Base-by-base conservation (phyloP, 2,797 vertebrate species). In the Melanotaenia boesemani region DNA sequence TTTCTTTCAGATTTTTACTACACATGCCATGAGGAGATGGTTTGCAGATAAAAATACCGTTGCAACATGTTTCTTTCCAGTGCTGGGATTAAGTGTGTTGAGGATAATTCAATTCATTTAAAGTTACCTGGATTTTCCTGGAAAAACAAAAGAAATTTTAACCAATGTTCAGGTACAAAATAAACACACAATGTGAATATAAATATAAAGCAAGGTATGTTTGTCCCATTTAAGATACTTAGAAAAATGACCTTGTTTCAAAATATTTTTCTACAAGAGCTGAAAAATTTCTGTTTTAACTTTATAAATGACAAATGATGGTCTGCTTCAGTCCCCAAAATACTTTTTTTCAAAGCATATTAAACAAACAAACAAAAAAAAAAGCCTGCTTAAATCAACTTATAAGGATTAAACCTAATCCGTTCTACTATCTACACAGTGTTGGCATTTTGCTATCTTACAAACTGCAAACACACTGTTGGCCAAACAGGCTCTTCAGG, bases 401-500 rank as follows among this genome's bases (percentile, higher is more conserved):
- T 39, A 37, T 44, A 46, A 9, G 24, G 13, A 48, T 36, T 67
- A 56, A 37, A 61, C 8, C 1, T 59, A 71, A 72, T 55, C 56
- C 46, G 18, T 30, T 15, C 9, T 6, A 28, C 67, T 39, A 30
- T 63, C 15, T 71, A 32, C 41, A 9, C 63, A 62, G 16, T 24
- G 0, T 65, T 67, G 32, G 9, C 11, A 30, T 81, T 66, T 73
- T 60, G 5, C 15, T 67, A 69, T 74, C 76, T 84, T 58, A 20
- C 63, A 9, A 65, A 37, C 46, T 67, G 54, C 48, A 84, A 60
- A 72, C 63, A 72, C 6, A 5, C 7, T 3, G 39, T 67, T 72
- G 63, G 7, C 39, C 62, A 82, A 54, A 84, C 62, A 64, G 63
- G 76, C 80, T 82, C 71, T 56, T 82, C 41, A 79, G 69, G 68